These are phyloP conservation scores for Abramis brama DNA, from an alignment of 2,113 vertebrate species.

Conservation along the genomic window DNA sequence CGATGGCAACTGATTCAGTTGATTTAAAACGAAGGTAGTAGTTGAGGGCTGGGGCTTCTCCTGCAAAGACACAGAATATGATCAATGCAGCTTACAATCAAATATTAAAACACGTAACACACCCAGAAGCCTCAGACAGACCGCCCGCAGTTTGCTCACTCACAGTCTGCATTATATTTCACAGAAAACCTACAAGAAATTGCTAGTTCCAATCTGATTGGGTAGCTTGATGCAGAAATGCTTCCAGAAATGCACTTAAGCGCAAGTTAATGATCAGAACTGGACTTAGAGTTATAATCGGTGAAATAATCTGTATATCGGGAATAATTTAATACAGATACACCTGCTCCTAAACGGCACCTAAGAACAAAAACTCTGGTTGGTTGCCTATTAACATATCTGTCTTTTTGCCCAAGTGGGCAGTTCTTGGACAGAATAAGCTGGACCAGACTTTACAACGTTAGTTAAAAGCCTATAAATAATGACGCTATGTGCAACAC, in stretches of 20 bases:
- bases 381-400: background rate
- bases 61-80: conserved; percentile 57
- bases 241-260: background rate
- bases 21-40: conserved; percentile 98
- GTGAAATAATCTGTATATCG: background rate
- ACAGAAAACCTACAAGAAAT: background rate
- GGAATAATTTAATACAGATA: background rate
- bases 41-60: conserved; percentile 94
- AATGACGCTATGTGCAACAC: conserved; percentile 37
- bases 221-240: background rate
- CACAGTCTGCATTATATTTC: background rate
- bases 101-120: background rate
- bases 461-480: too few relatives aligned
- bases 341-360: background rate
- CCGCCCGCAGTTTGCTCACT: background rate
- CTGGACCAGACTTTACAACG: too few relatives aligned
- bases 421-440: background rate
- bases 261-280: background rate
- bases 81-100: background rate
- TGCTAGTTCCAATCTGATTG: background rate
- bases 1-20: conserved; percentile 96
- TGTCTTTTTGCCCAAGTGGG: background rate
- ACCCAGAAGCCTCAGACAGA: background rate
- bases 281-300: background rate
- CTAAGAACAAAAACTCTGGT: background rate